These are phyloP conservation scores for Noturus placidus DNA, from an alignment of 2,113 vertebrate species.

Conservation along the genomic window DNA sequence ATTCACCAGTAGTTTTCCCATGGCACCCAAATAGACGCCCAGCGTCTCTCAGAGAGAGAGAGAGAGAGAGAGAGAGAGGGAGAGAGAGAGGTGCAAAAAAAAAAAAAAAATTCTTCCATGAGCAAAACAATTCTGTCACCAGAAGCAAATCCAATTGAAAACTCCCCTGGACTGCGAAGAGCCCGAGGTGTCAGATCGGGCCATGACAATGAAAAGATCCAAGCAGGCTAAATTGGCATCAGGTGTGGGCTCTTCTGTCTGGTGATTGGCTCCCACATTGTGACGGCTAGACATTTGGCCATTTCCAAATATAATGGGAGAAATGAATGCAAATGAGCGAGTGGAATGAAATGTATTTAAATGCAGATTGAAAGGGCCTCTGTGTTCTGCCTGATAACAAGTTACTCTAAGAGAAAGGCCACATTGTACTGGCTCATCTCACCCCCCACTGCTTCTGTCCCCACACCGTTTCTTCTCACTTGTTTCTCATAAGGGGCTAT, in stretches of 20 bases:
- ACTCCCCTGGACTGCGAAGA: slow-evolving; percentile 83
- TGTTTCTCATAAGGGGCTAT: slow-evolving; percentile 94
- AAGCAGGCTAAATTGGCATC: slow-evolving; percentile 93
- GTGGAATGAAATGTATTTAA: slow-evolving; percentile 98
- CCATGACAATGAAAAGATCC: slow-evolving; percentile 84
- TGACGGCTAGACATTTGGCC: slow-evolving; percentile 93
- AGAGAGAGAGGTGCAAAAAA: background rate
- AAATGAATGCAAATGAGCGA: slow-evolving; percentile 99
- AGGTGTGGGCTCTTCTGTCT: slow-evolving; percentile 85
- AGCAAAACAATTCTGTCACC: slow-evolving; percentile 95
- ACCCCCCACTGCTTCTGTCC: slow-evolving; percentile 74
- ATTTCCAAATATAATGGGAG: slow-evolving; percentile 98
- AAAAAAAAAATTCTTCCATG: slow-evolving; percentile 62
- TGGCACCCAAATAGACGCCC: slow-evolving; percentile 93
- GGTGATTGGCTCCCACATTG: slow-evolving; percentile 91
- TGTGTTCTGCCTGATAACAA: slow-evolving; percentile 98
- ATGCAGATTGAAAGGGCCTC: slow-evolving; percentile 96
- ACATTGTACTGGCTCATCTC: slow-evolving; percentile 94
- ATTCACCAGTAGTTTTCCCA: slow-evolving; percentile 98
- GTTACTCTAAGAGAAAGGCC: slow-evolving; percentile 95
- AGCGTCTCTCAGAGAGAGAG: slow-evolving; percentile 74
- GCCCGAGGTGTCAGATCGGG: slow-evolving; percentile 87
- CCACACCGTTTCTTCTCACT: slow-evolving; percentile 82
- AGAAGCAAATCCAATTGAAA: slow-evolving; percentile 94
- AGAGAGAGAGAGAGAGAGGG: slow-evolving; percentile 32